Conservation (phyloP, 1,140 invertebrate species). For the Idris sp. region DNA sequence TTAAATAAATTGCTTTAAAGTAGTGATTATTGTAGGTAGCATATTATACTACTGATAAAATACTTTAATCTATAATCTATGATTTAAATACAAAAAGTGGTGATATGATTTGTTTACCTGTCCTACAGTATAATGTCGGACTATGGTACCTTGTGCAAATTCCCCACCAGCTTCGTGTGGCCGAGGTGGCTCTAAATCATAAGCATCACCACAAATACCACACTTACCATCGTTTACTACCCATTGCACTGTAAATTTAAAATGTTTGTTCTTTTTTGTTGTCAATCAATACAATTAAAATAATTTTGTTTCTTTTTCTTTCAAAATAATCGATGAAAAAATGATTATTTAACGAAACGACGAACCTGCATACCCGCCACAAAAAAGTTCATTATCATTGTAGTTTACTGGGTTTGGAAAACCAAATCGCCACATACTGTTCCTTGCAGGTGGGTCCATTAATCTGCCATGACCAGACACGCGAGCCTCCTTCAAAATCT, state of each 20-base stretch:
- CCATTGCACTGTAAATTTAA: slow-evolving; percentile 85
- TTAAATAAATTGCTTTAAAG: no score
- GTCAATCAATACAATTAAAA: no score
- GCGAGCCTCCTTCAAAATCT: slow-evolving; percentile 53
- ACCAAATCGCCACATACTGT: slow-evolving; percentile 96
- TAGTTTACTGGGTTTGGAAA: slow-evolving; percentile 96
- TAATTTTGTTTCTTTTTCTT: no score
- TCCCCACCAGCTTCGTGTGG: slow-evolving; percentile 93
- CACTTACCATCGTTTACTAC: slow-evolving; percentile 90
- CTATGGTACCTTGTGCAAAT: slow-evolving; percentile 91
- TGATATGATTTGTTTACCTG: slow-evolving; percentile 83
- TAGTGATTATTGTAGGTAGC: no score
- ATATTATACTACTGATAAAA: no score
- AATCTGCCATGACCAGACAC: slow-evolving; percentile 85
- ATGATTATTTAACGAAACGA: no score
- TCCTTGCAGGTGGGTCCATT: slow-evolving; percentile 94
- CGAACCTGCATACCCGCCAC: slow-evolving; percentile 90
- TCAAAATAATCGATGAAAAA: no score
- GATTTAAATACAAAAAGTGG: slow-evolving; percentile 3
- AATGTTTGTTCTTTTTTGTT: no score
- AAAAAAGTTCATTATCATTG: slow-evolving; percentile 92
- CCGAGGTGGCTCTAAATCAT: slow-evolving; percentile 84
- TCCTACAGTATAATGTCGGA: slow-evolving; percentile 87
- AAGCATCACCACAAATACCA: slow-evolving; percentile 93
- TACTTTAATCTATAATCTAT: background rate